phyloP scores from a whole-genome alignment of 2,113 vertebrate genomes.

The Coptodon rendalli region DNA sequence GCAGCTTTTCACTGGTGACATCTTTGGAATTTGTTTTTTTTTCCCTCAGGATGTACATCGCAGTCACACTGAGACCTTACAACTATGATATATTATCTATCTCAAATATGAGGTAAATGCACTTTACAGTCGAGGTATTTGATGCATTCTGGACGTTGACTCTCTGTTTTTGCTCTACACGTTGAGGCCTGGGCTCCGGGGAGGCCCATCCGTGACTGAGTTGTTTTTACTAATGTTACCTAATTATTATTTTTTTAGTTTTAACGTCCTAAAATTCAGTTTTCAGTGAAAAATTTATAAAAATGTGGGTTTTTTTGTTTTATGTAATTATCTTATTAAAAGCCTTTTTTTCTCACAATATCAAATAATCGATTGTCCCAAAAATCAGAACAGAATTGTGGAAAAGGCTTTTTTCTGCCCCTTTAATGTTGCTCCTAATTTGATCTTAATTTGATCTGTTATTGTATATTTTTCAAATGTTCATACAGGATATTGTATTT shows the following conservation, averaged over 20 bases:
- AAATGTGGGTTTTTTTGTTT: background rate
- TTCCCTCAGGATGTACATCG: background rate
- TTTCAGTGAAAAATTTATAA: background rate
- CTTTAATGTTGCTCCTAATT: background rate
- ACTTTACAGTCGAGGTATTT: background rate
- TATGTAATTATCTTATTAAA: background rate
- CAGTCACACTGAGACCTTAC: background rate
- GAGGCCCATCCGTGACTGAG: background rate
- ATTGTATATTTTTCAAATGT: background rate
- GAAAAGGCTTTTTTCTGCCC: background rate
- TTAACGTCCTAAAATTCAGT: background rate
- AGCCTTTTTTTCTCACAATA: rapidly evolving
- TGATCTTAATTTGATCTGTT: background rate
- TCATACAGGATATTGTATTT: no score
- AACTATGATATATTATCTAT: background rate
- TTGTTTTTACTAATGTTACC: background rate
- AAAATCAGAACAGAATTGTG: background rate
- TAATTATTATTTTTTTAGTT: rapidly evolving
- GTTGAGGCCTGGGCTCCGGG: background rate
- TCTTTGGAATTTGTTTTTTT: background rate
- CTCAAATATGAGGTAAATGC: background rate
- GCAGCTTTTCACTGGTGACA: background rate
- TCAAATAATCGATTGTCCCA: rapidly evolving
- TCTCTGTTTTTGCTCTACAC: rapidly evolving
- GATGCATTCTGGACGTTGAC: rapidly evolving